A percentile compares a stretch with the other conserved stretches of the same genome.
These are phyloP conservation scores for Drosophila meridiana DNA, from an alignment of 2,888 invertebrate genomes.

Conservation along the genomic window DNA sequence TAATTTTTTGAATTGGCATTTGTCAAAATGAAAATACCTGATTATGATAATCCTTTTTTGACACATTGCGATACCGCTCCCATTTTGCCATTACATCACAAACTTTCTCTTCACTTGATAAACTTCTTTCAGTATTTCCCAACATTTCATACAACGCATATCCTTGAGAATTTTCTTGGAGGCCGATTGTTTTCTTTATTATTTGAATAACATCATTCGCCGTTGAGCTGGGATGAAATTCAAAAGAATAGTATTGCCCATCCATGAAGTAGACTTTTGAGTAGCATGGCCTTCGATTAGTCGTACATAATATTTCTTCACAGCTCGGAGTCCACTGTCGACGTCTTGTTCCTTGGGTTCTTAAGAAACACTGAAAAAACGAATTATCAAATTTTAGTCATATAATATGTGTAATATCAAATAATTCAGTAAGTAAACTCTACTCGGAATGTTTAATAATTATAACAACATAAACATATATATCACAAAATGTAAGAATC, in stretches of 20 bases:
- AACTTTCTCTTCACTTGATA: constrained; percentile 94
- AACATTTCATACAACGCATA: constrained; percentile 97
- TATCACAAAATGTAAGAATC: too few relatives aligned
- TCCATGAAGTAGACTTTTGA: constrained; percentile 96
- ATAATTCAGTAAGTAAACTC: too few relatives aligned
- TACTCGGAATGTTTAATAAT: too few relatives aligned
- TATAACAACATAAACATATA: too few relatives aligned
- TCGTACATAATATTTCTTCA: constrained; percentile 96
- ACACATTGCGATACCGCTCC: constrained; percentile 93
- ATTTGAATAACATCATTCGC: constrained; percentile 95
- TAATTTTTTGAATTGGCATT: too few relatives aligned
- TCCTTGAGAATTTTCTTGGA: constrained; percentile 86
- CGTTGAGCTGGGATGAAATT: constrained; percentile 97
- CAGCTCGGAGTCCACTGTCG: constrained; percentile 96
- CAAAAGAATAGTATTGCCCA: constrained; percentile 97
- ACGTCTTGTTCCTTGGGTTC: constrained; percentile 90
- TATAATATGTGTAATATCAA: too few relatives aligned
- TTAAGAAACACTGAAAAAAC: constrained; percentile 87
- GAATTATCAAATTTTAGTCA: neutral
- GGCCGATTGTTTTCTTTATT: constrained; percentile 95
- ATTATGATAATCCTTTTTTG: constrained; percentile 86
- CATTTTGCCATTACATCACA: constrained; percentile 98
- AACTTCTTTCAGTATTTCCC: constrained; percentile 93
- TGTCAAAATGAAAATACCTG: constrained; percentile 50
- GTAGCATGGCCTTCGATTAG: constrained; percentile 95